Evolutionary conservation across 2,888 invertebrate species (phyloP), one percentile per base, ranked within the genome.

Genomic region (Erebia palarica): DNA sequence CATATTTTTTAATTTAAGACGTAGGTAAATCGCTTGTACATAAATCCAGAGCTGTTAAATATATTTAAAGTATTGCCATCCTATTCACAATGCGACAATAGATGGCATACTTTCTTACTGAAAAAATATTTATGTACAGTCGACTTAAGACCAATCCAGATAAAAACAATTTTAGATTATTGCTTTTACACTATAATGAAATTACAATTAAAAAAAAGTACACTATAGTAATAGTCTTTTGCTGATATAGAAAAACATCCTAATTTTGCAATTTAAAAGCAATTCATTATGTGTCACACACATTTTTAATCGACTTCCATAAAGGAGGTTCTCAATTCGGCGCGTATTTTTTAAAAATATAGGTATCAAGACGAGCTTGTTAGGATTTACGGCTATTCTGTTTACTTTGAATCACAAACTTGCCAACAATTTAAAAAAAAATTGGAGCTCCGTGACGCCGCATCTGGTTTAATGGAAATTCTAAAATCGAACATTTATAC

Each of bases 161-260:
- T 61, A 44, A 64, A 67, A 73, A 73, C 63, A 70, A 67, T 67
- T 65, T 16, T 11, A 55, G 59, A 42, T 61, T 53, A 63, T 64
- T 59, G 53, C 63, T 58, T 58, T 66, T 64, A 59, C 57, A 66
- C 60, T 64, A 68, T 59, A 49, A 69, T 16, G 61, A 65, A 16
- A 13, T 44, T 61, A 44, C 69, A 16, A 10, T 47, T 73, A 4
- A 61, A 70, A 64, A 47, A 63, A 49, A 51, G 27, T 64, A 64
- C n/a, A 49, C 21, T 49, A 49, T 49, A 64, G 49, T 69, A 65
- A 49, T 59, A 58, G 67, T 55, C 60, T 51, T 55, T 65, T 73
- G 55, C 51, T 59, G 65, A 57, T 60, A 65, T 65, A 69, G 69
- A 69, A 64, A 59, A 64, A 70, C 18, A 73, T 55, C 18, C 47